Evolutionary conservation across 2,797 vertebrate species (phyloP), one percentile per base, ranked within the genome.

Genomic region (Lerista edwardsae): DNA sequence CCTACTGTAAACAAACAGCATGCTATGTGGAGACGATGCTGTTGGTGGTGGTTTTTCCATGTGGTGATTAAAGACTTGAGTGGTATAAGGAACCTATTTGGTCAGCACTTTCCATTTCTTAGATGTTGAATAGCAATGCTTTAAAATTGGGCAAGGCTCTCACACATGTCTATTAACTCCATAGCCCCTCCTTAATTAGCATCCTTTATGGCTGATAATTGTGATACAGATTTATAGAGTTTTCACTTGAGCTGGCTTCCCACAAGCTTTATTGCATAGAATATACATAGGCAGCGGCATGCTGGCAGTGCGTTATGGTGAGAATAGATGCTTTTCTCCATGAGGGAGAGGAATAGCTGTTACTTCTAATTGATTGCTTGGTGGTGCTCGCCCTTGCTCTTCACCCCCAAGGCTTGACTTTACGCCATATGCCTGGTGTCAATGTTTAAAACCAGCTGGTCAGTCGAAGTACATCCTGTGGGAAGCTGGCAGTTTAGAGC

Each of bases 371-470:
- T 95, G 93, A 95, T 95, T 93, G 94, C 95, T 96, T 90, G 84
- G 91, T 94, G 93, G 91, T 95, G 94, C 95, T 94, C 89, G 1
- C 93, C 94, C 83, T 92, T 87, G 91, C 93, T 86, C 90, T 71
- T 90, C 86, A 90, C 94, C 95, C 96, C 31, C 89, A 82, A 84
- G 95, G 95, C 95, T 94, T 93, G 90, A 88, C 92, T 94, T 92
- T 80, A 77, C 90, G 92, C 96, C 95, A 92, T 96, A 94, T 94
- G 95, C 94, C 95, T 93, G 92, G 94, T 96, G 95, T 97, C 95
- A 95, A 87, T 93, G 93, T 91, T 92, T 93, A 95, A 88, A 88
- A 92, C 94, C 96, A 96, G 95, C 96, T 95, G 96, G 95, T 95
- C 95, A 90, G 91, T 96, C 92, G 74, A 85, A 80, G 87, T 86